Percentiles rank a stretch among this genome's conserved stretches.
Evolutionary conservation across 2,888 invertebrate genomes (phyloP).

Genomic region (Choreutis nemorana): DNA sequence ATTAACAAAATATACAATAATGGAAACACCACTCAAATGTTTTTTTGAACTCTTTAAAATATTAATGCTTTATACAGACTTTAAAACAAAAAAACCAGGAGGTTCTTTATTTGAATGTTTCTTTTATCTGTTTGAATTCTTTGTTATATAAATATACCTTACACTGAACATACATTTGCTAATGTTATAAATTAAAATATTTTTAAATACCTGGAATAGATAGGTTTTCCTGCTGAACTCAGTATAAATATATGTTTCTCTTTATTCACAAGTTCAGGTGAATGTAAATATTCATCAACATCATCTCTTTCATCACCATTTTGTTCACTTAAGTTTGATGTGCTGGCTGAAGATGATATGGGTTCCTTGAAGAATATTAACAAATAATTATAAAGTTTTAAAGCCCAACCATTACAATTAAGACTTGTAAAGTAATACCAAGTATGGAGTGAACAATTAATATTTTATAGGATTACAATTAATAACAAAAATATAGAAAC

Average conservation of each 20-base stretch:
- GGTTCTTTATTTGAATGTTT: no score
- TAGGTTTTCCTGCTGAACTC: conserved; percentile 96
- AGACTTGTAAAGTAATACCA: not conserved
- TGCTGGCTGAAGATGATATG: conserved; percentile 43
- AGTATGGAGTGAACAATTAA: no score
- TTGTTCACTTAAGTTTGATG: conserved; percentile 36
- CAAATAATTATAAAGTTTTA: not conserved
- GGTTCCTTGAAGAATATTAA: conserved; percentile 30
- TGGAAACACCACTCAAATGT: no score
- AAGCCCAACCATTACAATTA: not conserved
- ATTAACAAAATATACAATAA: no score
- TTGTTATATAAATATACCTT: no score
- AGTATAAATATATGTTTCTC: conserved; percentile 94
- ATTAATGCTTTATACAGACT: no score
- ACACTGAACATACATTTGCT: no score
- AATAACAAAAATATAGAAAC: not conserved
- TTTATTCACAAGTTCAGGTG: conserved; percentile 79
- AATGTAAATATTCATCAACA: conserved; percentile 72
- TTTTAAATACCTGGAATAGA: conserved; percentile 79
- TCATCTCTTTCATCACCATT: conserved; percentile 34
- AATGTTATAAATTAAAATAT: not conserved
- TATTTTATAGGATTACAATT: no score
- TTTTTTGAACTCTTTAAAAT: no score
- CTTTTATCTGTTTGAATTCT: no score
- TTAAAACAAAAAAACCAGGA: no score